Percentiles rank a stretch among this genome's conserved stretches.
These are phyloP conservation scores for Sinella curviseta DNA, from an alignment of 1,140 invertebrate genomes.

Conservation along the genomic window DNA sequence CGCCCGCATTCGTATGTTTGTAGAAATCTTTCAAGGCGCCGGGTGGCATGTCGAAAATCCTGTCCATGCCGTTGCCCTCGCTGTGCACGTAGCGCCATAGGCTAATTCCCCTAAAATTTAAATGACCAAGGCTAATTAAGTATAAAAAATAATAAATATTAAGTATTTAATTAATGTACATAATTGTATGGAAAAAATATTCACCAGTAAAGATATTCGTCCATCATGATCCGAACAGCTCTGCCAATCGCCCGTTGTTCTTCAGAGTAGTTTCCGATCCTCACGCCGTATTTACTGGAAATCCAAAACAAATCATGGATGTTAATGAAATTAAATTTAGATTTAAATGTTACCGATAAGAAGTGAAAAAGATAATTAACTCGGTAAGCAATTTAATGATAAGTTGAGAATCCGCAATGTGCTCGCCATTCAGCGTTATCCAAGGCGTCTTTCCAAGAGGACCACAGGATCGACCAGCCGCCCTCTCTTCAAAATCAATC, in stretches of 20 bases:
- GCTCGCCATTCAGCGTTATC: conserved; percentile 54
- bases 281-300: conserved; percentile 4
- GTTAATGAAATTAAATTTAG: too few relatives aligned
- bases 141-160: neutral
- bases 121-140: neutral
- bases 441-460: conserved; percentile 52
- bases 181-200: neutral
- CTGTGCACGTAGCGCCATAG: conserved; percentile 22
- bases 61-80: neutral
- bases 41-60: conserved; percentile 19
- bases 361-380: neutral
- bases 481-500: too few relatives aligned
- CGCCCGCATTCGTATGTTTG: neutral
- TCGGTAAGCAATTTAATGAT: neutral
- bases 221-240: conserved; percentile 39
- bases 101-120: conserved; percentile 20
- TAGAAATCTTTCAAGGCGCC: neutral
- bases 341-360: too few relatives aligned
- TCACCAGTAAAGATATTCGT: conserved; percentile 39
- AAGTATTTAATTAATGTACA: conserved; percentile 6
- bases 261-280: conserved; percentile 10
- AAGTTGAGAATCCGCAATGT: conserved; percentile 43
- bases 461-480: conserved; percentile 33
- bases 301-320: too few relatives aligned
- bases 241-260: conserved; percentile 32